Conservation (phyloP, 2,888 invertebrate genomes). For the Phymatocera aterrima region DNA sequence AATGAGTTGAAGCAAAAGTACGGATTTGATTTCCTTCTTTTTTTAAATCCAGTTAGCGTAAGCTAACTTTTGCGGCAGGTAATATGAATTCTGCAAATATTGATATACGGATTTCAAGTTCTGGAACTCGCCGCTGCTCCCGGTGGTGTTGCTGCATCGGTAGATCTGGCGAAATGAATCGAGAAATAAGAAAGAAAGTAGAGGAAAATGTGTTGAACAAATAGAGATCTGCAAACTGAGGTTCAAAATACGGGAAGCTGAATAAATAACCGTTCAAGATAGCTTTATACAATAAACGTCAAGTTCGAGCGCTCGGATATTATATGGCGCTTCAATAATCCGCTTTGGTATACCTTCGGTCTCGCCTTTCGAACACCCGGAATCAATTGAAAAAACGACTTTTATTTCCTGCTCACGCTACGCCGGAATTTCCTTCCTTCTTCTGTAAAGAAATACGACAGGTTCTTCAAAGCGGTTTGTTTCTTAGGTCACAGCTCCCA, state of each 20-base stretch:
- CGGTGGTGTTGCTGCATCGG: too few species aligned
- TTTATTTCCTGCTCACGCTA: background rate
- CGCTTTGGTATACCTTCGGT: background rate
- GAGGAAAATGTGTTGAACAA: background rate
- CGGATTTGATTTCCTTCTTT: too few species aligned
- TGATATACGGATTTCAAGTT: background rate
- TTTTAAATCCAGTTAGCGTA: background rate
- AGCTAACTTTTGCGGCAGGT: background rate
- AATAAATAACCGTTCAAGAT: background rate
- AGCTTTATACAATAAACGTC: constrained; percentile 5
- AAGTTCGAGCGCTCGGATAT: background rate
- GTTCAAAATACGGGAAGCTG: background rate
- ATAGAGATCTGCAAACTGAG: background rate
- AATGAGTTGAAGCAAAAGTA: background rate
- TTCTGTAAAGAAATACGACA: background rate
- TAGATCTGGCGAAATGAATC: background rate
- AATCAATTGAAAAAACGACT: constrained; percentile 15
- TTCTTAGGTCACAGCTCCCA: constrained; percentile 1
- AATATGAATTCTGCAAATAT: constrained; percentile 13
- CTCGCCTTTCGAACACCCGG: background rate
- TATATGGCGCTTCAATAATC: constrained; percentile 3
- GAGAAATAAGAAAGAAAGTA: background rate
- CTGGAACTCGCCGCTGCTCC: background rate
- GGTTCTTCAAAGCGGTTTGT: background rate
- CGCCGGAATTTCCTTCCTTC: background rate